Evolutionary conservation across 2,113 vertebrate genomes (phyloP).

Genomic region (Oreotrochilus melanogaster): DNA sequence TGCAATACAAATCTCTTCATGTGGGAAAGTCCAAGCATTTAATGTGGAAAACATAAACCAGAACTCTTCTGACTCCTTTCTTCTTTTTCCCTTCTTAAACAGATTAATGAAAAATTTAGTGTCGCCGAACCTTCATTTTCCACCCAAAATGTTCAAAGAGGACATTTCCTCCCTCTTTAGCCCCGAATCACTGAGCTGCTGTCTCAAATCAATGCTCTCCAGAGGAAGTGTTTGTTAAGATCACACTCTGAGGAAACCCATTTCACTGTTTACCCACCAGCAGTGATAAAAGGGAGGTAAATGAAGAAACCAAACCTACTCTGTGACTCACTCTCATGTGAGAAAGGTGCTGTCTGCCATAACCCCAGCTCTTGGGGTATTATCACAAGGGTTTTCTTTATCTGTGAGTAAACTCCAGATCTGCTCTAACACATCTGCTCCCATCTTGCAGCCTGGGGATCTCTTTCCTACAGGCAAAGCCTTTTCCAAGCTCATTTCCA

Average conservation of each 20-base stretch:
- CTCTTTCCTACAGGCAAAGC: neutral
- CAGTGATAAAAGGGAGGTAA: neutral
- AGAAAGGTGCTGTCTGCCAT: constrained; percentile 2
- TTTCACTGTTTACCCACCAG: neutral
- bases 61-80: neutral
- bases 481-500: neutral
- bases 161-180: neutral
- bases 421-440: neutral
- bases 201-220: neutral
- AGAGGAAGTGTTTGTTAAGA: constrained; percentile 27
- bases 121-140: neutral
- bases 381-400: constrained; percentile 44
- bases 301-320: neutral
- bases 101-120: neutral
- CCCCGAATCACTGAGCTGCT: neutral
- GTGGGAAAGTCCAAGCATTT: neutral
- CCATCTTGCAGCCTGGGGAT: neutral
- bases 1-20: neutral
- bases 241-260: constrained; percentile 7
- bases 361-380: neutral
- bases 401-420: neutral
- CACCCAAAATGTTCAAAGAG: neutral
- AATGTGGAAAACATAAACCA: neutral
- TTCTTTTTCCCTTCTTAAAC: neutral
- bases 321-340: constrained; percentile 45